Evolutionary conservation across 2,888 invertebrate genomes (phyloP).

Genomic region (Byasa hedistus): DNA sequence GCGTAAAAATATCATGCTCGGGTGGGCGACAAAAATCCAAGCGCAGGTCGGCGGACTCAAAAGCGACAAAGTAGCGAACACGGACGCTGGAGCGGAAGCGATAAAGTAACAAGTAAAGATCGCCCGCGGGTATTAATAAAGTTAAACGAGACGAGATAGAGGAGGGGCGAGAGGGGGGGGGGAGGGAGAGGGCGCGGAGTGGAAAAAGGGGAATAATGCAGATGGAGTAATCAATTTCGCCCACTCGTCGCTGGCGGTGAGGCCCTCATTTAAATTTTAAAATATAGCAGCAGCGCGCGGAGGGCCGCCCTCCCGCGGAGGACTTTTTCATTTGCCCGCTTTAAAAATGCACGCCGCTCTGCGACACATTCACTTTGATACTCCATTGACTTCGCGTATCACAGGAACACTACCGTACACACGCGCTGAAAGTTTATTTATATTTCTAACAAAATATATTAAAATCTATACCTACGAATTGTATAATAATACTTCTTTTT

Average conservation of each 20-base stretch:
- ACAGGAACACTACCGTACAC: not conserved
- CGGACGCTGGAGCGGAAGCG: slow-evolving; percentile 36
- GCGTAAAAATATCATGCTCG: slow-evolving; percentile 73
- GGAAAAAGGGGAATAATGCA: slow-evolving; percentile 78
- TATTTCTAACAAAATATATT: not conserved
- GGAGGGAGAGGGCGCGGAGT: slow-evolving; percentile 69
- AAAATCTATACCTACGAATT: no score
- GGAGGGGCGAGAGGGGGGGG: no score
- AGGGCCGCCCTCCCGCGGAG: slow-evolving; percentile 55
- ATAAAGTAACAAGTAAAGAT: slow-evolving; percentile 35
- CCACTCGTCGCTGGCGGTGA: slow-evolving; percentile 72
- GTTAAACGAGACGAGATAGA: slow-evolving; percentile 72
- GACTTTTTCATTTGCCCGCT: slow-evolving; percentile 77
- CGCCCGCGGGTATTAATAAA: slow-evolving; percentile 64
- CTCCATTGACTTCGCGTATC: slow-evolving; percentile 39
- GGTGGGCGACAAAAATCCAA: slow-evolving; percentile 65
- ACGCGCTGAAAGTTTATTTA: not conserved
- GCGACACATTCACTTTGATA: slow-evolving; percentile 75
- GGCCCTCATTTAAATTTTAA: slow-evolving; percentile 78
- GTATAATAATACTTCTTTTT: no score
- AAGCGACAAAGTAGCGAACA: slow-evolving; percentile 31
- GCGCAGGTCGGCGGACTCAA: slow-evolving; percentile 27
- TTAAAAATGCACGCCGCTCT: slow-evolving; percentile 75
- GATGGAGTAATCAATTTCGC: slow-evolving; percentile 80
- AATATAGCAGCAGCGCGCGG: slow-evolving; percentile 71